Base-by-base conservation (phyloP, 2,797 vertebrate genomes). In the Hapalemur alaotrensis region DNA sequence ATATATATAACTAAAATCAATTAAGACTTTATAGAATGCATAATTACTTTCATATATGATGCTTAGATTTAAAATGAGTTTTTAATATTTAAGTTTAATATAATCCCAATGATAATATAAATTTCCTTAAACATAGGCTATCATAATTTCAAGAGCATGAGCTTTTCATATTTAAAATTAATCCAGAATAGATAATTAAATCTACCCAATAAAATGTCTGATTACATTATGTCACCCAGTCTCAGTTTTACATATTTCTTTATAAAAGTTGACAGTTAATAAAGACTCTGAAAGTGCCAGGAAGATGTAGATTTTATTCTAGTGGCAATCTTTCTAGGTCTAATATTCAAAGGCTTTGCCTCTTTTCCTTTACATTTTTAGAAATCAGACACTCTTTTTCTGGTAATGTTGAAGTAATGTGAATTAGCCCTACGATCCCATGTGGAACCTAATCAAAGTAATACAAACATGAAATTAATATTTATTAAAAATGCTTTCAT, bases 91-190 rank as follows among this genome's bases (percentile, higher is more conserved):
- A 92, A 93, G 14, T 1, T 95, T 89, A 89, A 79, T 94, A 86
- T 67, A 65, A 11, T 89, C 28, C 30, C n/a, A 87, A 87, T 86
- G 23, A 70, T 59, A 80, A 96, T 20, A 93, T 54, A 75, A 59
- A 48, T 90, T 84, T 89, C 5, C 89, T 92, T 95, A 95, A 95
- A 76, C 13, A 90, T 46, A 67, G 89, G n/a, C 15, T 59, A 84
- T 57, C 12, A 72, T 95, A 93, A 80, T 80, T 92, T 92, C 7
- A 94, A 72, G 3, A 59, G 4, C 18, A 83, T 70, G 43, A 70
- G 12, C 25, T 59, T 84, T 93, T 95, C 28, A 52, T 89, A 73
- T 28, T 96, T 95, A 75, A 93, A 95, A 75, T 95, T 96, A 91
- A 94, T 79, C 23, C 9, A 54, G 28, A 89, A 14, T 83, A 7